Evolutionary conservation across 2,113 vertebrate genomes (phyloP).

Genomic region (Pelobates fuscus): DNA sequence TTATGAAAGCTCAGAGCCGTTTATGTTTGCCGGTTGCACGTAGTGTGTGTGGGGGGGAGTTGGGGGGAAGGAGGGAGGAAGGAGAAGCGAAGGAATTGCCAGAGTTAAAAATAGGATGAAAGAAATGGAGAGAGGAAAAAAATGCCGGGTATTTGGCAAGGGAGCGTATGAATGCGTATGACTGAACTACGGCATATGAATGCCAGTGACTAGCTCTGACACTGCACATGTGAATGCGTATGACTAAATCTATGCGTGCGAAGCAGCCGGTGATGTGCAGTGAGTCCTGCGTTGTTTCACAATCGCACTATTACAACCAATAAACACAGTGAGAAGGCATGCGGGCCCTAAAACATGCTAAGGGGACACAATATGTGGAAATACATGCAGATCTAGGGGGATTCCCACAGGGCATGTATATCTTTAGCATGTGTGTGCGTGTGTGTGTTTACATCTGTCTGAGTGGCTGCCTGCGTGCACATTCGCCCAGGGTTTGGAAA

Average conservation of each 20-base stretch:
- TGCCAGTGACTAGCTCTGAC: conserved; percentile 17
- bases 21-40: neutral
- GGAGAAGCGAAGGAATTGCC: conserved; percentile 43
- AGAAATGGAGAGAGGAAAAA: conserved; percentile 58
- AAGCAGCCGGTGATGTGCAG: neutral
- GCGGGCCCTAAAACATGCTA: no score
- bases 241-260: conserved; percentile 11
- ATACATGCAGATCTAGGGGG: neutral
- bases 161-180: conserved; percentile 10
- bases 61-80: conserved; percentile 48
- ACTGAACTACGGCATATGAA: conserved; percentile 16
- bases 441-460: conserved; percentile 3
- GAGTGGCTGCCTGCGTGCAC: conserved; percentile 8
- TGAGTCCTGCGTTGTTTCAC: neutral
- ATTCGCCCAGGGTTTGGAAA: conserved; percentile 58
- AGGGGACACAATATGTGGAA: neutral
- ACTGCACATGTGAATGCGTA: conserved; percentile 4
- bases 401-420: neutral
- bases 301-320: neutral
- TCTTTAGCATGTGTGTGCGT: neutral
- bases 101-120: conserved; percentile 80
- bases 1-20: conserved; percentile 8
- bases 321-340: neutral
- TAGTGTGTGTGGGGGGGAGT: no score
- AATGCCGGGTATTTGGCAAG: conserved; percentile 56